These are phyloP conservation scores for Psilopogon haemacephalus DNA, from an alignment of 2,113 vertebrate species.

Conservation along the genomic window DNA sequence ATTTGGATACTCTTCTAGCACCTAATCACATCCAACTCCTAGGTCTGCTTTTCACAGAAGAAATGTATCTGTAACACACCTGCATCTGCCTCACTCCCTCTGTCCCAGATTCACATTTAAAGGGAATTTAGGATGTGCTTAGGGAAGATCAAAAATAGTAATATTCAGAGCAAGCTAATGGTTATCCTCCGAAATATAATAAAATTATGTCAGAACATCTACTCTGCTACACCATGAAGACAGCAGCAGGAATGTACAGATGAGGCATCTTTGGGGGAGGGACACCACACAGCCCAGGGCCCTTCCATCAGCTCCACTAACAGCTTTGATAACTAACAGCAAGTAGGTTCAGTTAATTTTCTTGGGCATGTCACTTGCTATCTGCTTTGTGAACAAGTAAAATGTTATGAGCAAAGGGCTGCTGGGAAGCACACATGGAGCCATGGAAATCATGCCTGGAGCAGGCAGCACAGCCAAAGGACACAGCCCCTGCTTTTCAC, in stretches of 20 bases:
- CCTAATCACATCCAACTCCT: background rate
- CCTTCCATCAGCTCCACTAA: background rate
- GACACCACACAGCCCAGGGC: background rate
- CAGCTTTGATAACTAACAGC: background rate
- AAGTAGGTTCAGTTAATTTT: background rate
- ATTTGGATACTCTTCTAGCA: background rate
- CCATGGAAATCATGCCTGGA: background rate
- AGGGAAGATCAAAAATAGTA: constrained; percentile 46
- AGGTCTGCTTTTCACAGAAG: background rate
- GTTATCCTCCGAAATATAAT: background rate
- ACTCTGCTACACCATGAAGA: background rate
- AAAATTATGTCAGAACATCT: background rate
- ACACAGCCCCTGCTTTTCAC: background rate
- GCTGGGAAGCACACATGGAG: background rate
- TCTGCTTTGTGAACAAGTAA: background rate
- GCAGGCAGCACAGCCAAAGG: background rate
- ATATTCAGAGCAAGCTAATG: background rate
- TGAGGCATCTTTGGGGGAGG: background rate
- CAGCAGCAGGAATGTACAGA: background rate
- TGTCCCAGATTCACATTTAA: constrained; percentile 52
- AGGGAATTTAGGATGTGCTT: constrained; percentile 34
- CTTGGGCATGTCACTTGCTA: background rate
- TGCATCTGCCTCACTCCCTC: background rate
- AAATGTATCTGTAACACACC: background rate
- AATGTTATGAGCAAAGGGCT: background rate